Percentiles rank a stretch among this genome's conserved stretches.
Evolutionary conservation across 2,113 vertebrate genomes (phyloP).

Genomic region (Apodemus speciosus): DNA sequence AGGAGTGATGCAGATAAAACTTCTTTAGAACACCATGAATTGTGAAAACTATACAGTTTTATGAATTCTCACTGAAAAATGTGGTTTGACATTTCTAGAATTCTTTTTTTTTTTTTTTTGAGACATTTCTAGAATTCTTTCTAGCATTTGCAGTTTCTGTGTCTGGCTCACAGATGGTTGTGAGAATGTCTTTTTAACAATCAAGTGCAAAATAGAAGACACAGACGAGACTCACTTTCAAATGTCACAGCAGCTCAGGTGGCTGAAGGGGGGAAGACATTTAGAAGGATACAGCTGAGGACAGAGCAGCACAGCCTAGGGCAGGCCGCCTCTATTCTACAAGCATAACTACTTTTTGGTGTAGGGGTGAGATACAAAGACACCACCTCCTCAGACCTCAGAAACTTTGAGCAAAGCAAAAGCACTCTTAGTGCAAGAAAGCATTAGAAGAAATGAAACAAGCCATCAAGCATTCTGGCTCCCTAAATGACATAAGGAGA

Average conservation of each 20-base stretch:
- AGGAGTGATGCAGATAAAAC: constrained; percentile 7
- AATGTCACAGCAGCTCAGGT: constrained; percentile 36
- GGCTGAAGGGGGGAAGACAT: constrained; percentile 19
- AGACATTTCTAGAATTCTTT: constrained; percentile 35
- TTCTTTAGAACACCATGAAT: constrained; percentile 35
- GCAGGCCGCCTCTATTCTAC: constrained; percentile 35
- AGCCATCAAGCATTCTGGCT: constrained; percentile 67
- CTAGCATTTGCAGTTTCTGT: constrained; percentile 39
- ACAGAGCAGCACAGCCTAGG: background rate
- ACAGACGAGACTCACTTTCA: constrained; percentile 43
- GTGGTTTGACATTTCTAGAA: constrained; percentile 27
- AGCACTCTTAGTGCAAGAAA: constrained; percentile 69
- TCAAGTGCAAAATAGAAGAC: constrained; percentile 54
- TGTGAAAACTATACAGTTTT: constrained; percentile 51
- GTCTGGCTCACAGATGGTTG: constrained; percentile 10
- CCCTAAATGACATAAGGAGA: constrained; percentile 69
- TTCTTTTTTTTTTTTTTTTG: no score
- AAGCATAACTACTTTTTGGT: constrained; percentile 46
- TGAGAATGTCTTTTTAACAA: constrained; percentile 56
- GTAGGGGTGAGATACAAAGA: constrained; percentile 46
- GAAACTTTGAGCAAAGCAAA: constrained; percentile 66
- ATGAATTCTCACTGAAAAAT: constrained; percentile 1
- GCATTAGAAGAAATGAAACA: constrained; percentile 70
- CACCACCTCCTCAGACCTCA: constrained; percentile 63
- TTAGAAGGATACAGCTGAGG: constrained; percentile 49